Evolutionary conservation across 2,113 vertebrate genomes (phyloP), one percentile per base, ranked within the genome.

Genomic region (Laterallus jamaicensis): DNA sequence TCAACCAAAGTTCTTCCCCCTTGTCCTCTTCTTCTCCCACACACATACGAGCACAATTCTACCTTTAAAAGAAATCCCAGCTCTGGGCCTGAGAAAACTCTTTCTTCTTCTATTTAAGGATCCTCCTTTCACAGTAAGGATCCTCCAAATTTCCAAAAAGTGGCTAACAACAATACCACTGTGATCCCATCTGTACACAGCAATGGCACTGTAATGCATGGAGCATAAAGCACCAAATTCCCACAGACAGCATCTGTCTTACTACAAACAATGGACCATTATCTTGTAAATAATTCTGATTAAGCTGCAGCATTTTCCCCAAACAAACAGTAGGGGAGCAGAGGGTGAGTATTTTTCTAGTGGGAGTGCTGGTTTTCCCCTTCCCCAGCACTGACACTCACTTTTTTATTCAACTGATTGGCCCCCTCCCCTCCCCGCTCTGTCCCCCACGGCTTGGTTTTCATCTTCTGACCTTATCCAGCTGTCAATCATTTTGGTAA

Each of bases 251-350:
- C 98, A 98, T 98, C 98, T 98, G 98, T 98, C 97, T 98, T 96
- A 97, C 96, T 97, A 96, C 98, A 98, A 98, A 98, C 98, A 98
- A 98, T 98, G 98, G 98, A 97, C 98, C 97, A 98, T 98, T 98
- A 98, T 98, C 98, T 98, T 98, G 98, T 98, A 98, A 98, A 98
- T 98, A 98, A 98, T 98, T 98, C 98, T 98, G 98, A 98, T 98
- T 98, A 98, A 98, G 97, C 97, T 97, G 97, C 97, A 96, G 97
- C 96, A 94, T 96, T 97, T 97, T 97, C 97, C 95, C 97, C 96
- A 97, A 97, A 97, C 96, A 95, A 97, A 97, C 64, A 79, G 96
- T 96, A 89, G 92, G 93, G 92, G 95, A 94, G 87, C 91, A 92
- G 81, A 92, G 74, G 89, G 88, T 81, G 95, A 91, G 92, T 93